phyloP scores from a whole-genome alignment of 2,113 vertebrate genomes.

The Tricholaema leucomelas region DNA sequence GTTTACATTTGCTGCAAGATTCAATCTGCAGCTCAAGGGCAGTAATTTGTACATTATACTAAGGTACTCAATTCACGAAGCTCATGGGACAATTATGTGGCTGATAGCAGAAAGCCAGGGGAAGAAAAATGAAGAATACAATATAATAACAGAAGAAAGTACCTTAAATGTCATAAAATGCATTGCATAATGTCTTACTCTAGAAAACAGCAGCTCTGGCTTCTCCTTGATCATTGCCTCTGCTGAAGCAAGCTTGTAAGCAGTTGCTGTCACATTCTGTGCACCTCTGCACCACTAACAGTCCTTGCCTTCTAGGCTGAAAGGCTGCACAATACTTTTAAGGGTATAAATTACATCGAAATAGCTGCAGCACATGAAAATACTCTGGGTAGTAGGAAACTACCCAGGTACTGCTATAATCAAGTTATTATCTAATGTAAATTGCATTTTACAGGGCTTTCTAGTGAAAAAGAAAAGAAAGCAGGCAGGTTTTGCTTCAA shows the following conservation, averaged over 20 bases:
- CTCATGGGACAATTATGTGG: background rate
- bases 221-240: background rate
- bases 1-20: slow-evolving; percentile 9
- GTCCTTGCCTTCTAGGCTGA: background rate
- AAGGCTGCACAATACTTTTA: background rate
- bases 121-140: background rate
- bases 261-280: background rate
- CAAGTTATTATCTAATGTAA: background rate
- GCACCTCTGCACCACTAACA: background rate
- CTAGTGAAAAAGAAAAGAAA: background rate
- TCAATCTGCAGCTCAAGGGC: slow-evolving; percentile 15
- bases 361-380: background rate
- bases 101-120: background rate
- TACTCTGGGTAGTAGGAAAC: background rate
- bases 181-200: background rate
- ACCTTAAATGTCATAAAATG: background rate
- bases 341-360: background rate
- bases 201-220: background rate
- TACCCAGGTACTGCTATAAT: background rate
- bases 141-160: background rate
- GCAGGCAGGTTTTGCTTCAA: background rate
- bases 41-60: background rate
- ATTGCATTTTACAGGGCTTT: background rate
- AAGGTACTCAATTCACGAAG: background rate
- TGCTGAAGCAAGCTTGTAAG: background rate